Base-by-base conservation (phyloP, 2,797 vertebrate species). In the Gobio occitaniae region DNA sequence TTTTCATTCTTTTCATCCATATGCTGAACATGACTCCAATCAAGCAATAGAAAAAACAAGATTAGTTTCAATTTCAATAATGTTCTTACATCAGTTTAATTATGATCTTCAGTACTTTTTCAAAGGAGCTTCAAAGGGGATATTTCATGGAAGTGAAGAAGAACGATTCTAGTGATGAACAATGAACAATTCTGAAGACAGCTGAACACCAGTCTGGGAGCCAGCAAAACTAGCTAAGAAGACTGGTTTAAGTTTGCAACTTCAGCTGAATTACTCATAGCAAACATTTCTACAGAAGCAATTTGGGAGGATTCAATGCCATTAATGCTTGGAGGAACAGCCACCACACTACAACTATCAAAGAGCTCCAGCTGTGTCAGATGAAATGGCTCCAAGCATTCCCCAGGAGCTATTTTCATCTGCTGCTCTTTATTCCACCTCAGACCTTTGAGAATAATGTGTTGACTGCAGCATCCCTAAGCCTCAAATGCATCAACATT, bases 331-430 rank as follows among this genome's bases (percentile, higher is more conserved):
- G 56, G 16, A 78, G 25, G 38, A 78, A 17, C 50, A 36, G 29
- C 12, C 56, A 71, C 25, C 41, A 54, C 21, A 50, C 25, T 50
- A 56, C 47, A 75, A 68, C 48, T 78, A 69, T 69, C 50, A 77
- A 48, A 86, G 15, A 52, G 29, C 52, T 86, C 63, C 72, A 48
- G 65, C 52, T 52, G 85, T 15, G 74, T 85, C 29, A 63, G 69
- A 85, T 80, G 41, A 74, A n/a, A 80, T 4, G 13, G 15, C 75
- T 59, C 25, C 11, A 25, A 72, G 84, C 68, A 25, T 50, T 36
- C 38, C 69, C 29, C 32, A 63, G 19, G 59, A 74, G 21, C 36
- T 1, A 38, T 12, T 69, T 17, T 47, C 17, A 74, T 69, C 38
- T 68, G 8, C 29, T 1, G 1, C 25, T 0, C 25, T 75, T 32